Percentiles rank a stretch among this genome's conserved stretches.
These are phyloP conservation scores for Dromaius novaehollandiae DNA, from an alignment of 2,113 vertebrate species.

Conservation along the genomic window DNA sequence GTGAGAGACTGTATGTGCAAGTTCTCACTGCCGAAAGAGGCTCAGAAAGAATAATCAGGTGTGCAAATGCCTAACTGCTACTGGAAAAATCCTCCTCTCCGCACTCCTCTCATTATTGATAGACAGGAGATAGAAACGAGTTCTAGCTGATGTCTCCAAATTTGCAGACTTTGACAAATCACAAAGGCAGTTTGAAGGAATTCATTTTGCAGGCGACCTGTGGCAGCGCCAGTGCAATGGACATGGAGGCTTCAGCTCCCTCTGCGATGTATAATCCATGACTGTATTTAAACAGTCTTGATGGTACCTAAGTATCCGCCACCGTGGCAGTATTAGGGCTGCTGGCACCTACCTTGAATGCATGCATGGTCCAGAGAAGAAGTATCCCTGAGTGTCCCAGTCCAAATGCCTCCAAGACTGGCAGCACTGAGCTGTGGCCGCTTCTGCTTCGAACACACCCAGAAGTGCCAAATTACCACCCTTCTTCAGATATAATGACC, in stretches of 20 bases:
- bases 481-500: no score
- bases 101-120: not conserved
- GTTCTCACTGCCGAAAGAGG: not conserved
- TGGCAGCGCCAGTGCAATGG: not conserved
- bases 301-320: not conserved
- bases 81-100: not conserved
- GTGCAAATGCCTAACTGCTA: not conserved
- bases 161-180: not conserved
- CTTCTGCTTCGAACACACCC: no score
- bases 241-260: not conserved
- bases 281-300: not conserved
- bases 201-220: not conserved
- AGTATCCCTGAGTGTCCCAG: not conserved
- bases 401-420: no score
- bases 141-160: not conserved
- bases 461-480: no score
- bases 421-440: no score
- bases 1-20: not conserved
- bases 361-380: rapidly evolving
- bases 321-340: not conserved
- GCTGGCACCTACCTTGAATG: not conserved
- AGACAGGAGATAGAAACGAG: not conserved
- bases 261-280: not conserved
- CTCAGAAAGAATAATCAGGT: not conserved
- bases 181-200: not conserved